These are phyloP conservation scores for Rhodeus uyekii DNA, from an alignment of 2,797 vertebrate genomes.

Conservation along the genomic window DNA sequence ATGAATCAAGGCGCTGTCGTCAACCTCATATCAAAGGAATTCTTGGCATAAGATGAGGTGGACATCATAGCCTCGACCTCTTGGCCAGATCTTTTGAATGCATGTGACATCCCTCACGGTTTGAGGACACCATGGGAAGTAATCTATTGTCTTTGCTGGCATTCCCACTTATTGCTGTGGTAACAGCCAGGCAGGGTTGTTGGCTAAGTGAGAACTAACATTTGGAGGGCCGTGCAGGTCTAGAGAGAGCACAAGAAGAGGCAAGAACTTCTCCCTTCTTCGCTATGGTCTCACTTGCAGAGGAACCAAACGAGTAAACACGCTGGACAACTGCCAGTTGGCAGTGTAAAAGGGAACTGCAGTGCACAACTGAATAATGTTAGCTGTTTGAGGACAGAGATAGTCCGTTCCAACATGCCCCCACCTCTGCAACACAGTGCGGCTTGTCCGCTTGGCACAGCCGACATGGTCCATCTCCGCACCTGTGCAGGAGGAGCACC, in stretches of 20 bases:
- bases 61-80: conserved; percentile 11
- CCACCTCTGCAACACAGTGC: conserved; percentile 49
- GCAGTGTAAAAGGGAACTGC: conserved; percentile 73
- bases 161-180: conserved; percentile 45
- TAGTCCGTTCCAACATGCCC: conserved; percentile 51
- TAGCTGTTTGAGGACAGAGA: conserved; percentile 72
- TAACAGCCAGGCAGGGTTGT: conserved; percentile 43
- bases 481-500: conserved; percentile 62
- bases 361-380: conserved; percentile 73
- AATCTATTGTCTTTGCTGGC: conserved; percentile 38
- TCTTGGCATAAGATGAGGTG: conserved; percentile 31
- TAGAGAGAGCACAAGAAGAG: conserved; percentile 33
- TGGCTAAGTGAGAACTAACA: conserved; percentile 30
- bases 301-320: conserved; percentile 71
- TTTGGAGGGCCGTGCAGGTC: neutral
- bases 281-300: conserved; percentile 65
- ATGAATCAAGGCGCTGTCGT: conserved; percentile 48
- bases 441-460: conserved; percentile 63
- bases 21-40: conserved; percentile 54
- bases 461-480: conserved; percentile 59
- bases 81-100: conserved; percentile 25
- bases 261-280: conserved; percentile 59
- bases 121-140: conserved; percentile 38
- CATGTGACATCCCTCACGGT: conserved; percentile 38
- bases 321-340: conserved; percentile 79